A percentile compares a stretch with the other conserved stretches of the same genome.
These are phyloP conservation scores for Oxyteleia sp. DNA, from an alignment of 2,888 invertebrate species.

Conservation along the genomic window DNA sequence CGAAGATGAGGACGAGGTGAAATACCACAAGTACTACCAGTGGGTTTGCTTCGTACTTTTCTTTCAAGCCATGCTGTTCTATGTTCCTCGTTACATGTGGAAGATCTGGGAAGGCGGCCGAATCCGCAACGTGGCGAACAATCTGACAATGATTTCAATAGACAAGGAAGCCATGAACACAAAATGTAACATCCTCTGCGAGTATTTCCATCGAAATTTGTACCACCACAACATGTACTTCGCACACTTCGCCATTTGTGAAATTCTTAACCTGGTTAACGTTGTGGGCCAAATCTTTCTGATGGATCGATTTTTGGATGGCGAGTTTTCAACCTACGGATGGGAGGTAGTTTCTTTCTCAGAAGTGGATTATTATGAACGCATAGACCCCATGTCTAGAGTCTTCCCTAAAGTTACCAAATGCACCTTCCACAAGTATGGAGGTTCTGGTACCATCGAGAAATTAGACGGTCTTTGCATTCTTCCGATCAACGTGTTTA, in stretches of 20 bases:
- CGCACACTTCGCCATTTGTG: slow-evolving; percentile 95
- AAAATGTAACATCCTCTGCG: slow-evolving; percentile 94
- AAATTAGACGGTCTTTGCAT: too few relatives aligned
- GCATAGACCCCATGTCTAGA: too few relatives aligned
- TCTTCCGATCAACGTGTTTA: too few relatives aligned
- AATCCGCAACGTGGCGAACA: not conserved
- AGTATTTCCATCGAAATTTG: slow-evolving; percentile 93
- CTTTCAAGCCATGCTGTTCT: slow-evolving; percentile 96
- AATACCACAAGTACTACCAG: slow-evolving; percentile 98
- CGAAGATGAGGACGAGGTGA: slow-evolving; percentile 93
- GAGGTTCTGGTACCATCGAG: too few relatives aligned
- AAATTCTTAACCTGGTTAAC: slow-evolving; percentile 95
- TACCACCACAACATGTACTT: slow-evolving; percentile 96
- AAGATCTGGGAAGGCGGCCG: slow-evolving; percentile 97
- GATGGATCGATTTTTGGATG: slow-evolving; percentile 96
- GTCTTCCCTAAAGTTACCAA: too few relatives aligned
- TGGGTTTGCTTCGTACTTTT: slow-evolving; percentile 97
- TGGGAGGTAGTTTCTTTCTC: too few relatives aligned
- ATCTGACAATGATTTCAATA: not conserved
- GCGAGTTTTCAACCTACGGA: slow-evolving; percentile 97
- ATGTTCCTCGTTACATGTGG: slow-evolving; percentile 97
- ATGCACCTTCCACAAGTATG: too few relatives aligned
- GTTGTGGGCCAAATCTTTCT: slow-evolving; percentile 97
- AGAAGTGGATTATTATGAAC: too few relatives aligned
- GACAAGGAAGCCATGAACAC: slow-evolving; percentile 87